A percentile compares a stretch with the other conserved stretches of the same genome.
These are phyloP conservation scores for Hanleya hanleyi DNA, from an alignment of 2,888 invertebrate species.

Conservation along the genomic window DNA sequence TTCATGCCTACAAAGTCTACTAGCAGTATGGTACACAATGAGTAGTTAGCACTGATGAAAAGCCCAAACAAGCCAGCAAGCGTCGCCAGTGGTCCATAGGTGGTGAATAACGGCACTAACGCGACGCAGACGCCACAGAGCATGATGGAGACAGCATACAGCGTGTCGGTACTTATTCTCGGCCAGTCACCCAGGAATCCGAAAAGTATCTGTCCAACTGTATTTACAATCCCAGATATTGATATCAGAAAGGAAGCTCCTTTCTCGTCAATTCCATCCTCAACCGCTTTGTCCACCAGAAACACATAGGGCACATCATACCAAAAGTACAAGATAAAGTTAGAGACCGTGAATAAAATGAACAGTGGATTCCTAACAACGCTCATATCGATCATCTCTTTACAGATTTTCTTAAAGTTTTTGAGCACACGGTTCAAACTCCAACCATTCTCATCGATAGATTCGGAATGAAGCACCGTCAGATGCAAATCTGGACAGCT, in stretches of 20 bases:
- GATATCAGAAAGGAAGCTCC: constrained; percentile 83
- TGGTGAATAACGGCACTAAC: constrained; percentile 56
- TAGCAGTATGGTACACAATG: constrained; percentile 87
- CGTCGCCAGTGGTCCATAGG: constrained; percentile 52
- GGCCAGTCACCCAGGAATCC: constrained; percentile 93
- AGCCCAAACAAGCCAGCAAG: constrained; percentile 81
- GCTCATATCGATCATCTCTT: constrained; percentile 59
- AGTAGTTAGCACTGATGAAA: constrained; percentile 93
- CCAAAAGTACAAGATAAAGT: constrained; percentile 92
- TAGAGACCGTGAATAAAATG: constrained; percentile 83
- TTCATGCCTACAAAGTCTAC: constrained; percentile 92
- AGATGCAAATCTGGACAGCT: constrained; percentile 92
- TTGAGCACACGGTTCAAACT: neutral
- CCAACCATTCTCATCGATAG: neutral
- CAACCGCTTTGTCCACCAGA: constrained; percentile 84
- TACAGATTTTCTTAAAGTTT: neutral
- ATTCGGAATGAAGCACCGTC: neutral
- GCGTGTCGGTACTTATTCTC: constrained; percentile 82
- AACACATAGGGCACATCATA: constrained; percentile 95
- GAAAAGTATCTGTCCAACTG: constrained; percentile 82
- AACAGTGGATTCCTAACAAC: constrained; percentile 64
- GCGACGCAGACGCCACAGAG: constrained; percentile 72
- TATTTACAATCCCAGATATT: constrained; percentile 84
- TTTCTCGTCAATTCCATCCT: constrained; percentile 73
- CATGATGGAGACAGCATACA: constrained; percentile 85